Percentiles rank a stretch among this genome's conserved stretches.
Conservation (phyloP, 1,140 invertebrate genomes). For the Ditylenchus dipsaci region DNA sequence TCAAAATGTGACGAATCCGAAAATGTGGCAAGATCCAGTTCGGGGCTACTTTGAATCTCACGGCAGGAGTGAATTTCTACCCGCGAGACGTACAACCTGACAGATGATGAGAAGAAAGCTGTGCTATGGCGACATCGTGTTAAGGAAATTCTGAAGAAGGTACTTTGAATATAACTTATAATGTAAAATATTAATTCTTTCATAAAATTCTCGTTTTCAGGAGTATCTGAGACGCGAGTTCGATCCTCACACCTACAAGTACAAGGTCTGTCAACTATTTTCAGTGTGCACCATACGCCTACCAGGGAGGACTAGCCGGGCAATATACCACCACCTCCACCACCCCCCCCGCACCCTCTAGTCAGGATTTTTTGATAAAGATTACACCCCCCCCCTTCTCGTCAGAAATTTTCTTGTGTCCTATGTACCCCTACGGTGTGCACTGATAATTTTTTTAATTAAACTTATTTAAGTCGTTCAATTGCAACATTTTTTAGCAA, state of each 20-base stretch:
- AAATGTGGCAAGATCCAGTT: slow-evolving; percentile 57
- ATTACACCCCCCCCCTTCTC: too few relatives aligned
- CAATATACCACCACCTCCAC: too few relatives aligned
- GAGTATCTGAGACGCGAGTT: slow-evolving; percentile 55
- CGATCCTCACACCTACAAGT: slow-evolving; percentile 56
- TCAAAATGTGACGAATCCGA: slow-evolving; percentile 51
- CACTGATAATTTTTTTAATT: too few relatives aligned
- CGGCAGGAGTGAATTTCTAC: slow-evolving; percentile 54
- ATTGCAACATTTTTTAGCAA: slow-evolving; percentile 49
- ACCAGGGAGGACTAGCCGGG: too few relatives aligned
- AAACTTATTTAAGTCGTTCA: too few relatives aligned
- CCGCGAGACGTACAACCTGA: slow-evolving; percentile 56
- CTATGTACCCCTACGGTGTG: too few relatives aligned
- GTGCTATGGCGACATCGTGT: slow-evolving; percentile 57
- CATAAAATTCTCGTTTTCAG: not conserved
- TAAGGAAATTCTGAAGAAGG: slow-evolving; percentile 57
- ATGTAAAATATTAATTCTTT: too few relatives aligned
- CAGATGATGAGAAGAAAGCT: slow-evolving; percentile 56
- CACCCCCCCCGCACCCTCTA: too few relatives aligned
- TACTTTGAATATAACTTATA: too few relatives aligned
- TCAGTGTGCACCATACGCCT: too few relatives aligned
- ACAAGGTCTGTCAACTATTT: slow-evolving; percentile 46
- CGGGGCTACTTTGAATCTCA: slow-evolving; percentile 56
- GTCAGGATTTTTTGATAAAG: too few relatives aligned
- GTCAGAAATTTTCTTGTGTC: too few relatives aligned